Evolutionary conservation across 2,797 vertebrate genomes (phyloP).

Genomic region (Lophius americanus): DNA sequence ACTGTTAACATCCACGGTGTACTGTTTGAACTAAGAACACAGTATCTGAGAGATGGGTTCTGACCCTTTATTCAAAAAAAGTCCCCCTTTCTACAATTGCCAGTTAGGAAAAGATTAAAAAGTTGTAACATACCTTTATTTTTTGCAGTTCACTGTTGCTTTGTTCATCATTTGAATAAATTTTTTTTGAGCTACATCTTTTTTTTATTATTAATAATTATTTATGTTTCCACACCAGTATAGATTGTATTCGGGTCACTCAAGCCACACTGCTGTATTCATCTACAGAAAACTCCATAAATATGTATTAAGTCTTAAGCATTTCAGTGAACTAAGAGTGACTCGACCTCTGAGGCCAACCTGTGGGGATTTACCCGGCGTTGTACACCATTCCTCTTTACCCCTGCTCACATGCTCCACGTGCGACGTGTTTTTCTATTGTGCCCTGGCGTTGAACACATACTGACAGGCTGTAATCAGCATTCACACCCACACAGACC

Average conservation of each 20-base stretch:
- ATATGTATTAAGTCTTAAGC: no score
- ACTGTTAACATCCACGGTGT: no score
- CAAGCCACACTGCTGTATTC: not conserved
- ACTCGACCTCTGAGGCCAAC: not conserved
- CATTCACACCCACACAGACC: conserved; percentile 46
- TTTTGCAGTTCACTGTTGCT: no score
- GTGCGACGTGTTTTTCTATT: conserved; percentile 48
- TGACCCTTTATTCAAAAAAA: no score
- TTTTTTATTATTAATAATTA: not conserved
- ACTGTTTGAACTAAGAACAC: no score
- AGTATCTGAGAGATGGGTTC: no score
- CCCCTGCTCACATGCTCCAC: conserved; percentile 19
- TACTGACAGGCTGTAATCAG: conserved; percentile 50
- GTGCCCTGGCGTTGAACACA: conserved; percentile 21
- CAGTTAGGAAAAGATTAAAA: no score
- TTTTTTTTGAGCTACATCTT: not conserved
- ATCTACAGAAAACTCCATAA: not conserved
- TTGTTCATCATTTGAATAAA: not conserved
- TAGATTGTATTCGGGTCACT: not conserved
- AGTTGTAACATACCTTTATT: no score
- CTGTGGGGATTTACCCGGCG: conserved; percentile 27
- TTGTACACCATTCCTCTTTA: conserved; percentile 3
- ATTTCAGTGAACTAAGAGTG: no score
- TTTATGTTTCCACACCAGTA: not conserved
- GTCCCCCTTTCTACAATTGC: no score